Evolutionary conservation across 2,888 invertebrate species (phyloP), one percentile per base, ranked within the genome.

Genomic region (Synergus gifuensis): DNA sequence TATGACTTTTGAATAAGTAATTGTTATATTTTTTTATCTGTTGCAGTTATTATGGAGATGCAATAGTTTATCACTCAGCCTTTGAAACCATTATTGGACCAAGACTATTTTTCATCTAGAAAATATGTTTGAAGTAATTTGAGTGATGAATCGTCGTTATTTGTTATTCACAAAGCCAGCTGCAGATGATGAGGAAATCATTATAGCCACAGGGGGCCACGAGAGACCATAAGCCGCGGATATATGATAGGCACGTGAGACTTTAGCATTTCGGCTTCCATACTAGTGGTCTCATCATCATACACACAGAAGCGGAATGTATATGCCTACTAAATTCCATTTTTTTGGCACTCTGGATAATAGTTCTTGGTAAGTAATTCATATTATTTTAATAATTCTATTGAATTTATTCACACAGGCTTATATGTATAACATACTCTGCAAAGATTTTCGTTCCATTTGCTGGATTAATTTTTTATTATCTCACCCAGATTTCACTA

Each of bases 211-310:
- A 16, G 73, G 11, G 54, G 73, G 73, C 73, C 54, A 54, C n/a
- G 54, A 73, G 73, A 49, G 73, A 54, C 54, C 36, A 73, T 73
- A 73, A 73, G 54, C 40, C n/a, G 40, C n/a, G 40, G 73, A 73
- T 73, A 73, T 58, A 73, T 73, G 73, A 54, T 73, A 58, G 73
- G 73, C 73, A 73, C 73, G 73, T 73, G 73, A 73, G 73, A 49
- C 36, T 73, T 73, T 73, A 36, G 73, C 36, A 54, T 73, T 54
- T 54, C 73, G 54, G 73, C 58, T 73, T 40, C 54, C 73, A 73
- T 73, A 73, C 36, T 73, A 73, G n/a, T 58, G 73, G 49, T 73
- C 28, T 73, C 73, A 73, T 73, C 73, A 73, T 73, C 73, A 54
- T 49, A 73, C 54, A 73, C 8, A 69, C 14, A n/a, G 69, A 49